These are phyloP conservation scores for Stigmatopora argus DNA, from an alignment of 2,113 vertebrate species.

Conservation along the genomic window DNA sequence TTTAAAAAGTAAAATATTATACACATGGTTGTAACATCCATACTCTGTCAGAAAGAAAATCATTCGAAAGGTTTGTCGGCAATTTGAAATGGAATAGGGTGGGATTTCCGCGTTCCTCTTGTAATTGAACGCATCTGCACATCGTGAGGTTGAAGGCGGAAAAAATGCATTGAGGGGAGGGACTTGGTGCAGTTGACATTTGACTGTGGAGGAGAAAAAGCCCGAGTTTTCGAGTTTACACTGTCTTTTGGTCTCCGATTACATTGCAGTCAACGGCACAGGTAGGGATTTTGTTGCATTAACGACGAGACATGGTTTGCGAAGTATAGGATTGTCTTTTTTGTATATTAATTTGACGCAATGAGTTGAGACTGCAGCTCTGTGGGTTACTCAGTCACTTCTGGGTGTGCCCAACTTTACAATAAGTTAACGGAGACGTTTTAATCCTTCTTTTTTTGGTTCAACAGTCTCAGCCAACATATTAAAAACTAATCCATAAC, in stretches of 20 bases:
- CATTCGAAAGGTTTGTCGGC: neutral
- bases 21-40: neutral
- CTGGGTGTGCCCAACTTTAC: conserved; percentile 6
- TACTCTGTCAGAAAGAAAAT: no score
- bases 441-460: neutral
- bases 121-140: conserved; percentile 20
- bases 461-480: neutral
- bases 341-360: neutral
- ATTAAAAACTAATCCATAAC: neutral
- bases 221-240: neutral
- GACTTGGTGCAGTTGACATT: conserved; percentile 1
- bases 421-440: neutral
- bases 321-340: neutral
- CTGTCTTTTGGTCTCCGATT: neutral
- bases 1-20: neutral
- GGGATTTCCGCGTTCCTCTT: neutral
- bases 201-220: neutral
- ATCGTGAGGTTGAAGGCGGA: neutral
- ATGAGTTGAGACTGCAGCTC: neutral
- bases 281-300: conserved; percentile 24
- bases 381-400: neutral
- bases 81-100: no score
- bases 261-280: neutral
- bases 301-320: neutral
- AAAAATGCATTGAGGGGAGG: conserved; percentile 21